These are phyloP conservation scores for Trachelipus rathkii DNA, from an alignment of 1,140 invertebrate genomes.

Conservation along the genomic window DNA sequence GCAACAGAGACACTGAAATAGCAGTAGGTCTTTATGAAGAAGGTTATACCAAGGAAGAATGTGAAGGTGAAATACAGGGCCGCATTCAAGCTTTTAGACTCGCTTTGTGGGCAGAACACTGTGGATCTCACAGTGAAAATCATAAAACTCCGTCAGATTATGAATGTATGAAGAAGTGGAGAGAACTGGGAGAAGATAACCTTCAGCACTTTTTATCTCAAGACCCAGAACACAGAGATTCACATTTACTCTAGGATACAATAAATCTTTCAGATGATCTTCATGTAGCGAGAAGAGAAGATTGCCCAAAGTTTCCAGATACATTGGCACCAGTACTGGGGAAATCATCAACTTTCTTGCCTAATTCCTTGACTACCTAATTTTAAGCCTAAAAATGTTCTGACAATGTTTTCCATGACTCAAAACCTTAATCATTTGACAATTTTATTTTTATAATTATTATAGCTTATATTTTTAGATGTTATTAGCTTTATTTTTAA, in stretches of 20 bases:
- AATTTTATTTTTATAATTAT: too few relatives aligned
- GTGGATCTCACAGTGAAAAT: conserved; percentile 38
- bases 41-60: conserved; percentile 40
- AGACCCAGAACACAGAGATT: conserved; percentile 43
- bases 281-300: conserved; percentile 38
- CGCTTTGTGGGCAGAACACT: conserved; percentile 46
- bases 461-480: too few relatives aligned
- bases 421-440: too few relatives aligned
- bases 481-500: too few relatives aligned
- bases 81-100: conserved; percentile 42
- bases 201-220: conserved; percentile 40
- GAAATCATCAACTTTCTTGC: conserved; percentile 40
- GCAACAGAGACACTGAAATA: conserved; percentile 57
- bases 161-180: conserved; percentile 43
- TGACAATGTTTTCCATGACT: background rate
- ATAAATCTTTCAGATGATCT: conserved; percentile 34
- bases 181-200: conserved; percentile 33
- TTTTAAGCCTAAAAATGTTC: background rate
- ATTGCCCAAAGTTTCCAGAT: conserved; percentile 44
- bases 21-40: conserved; percentile 47
- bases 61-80: conserved; percentile 39
- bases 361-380: conserved; percentile 43
- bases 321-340: conserved; percentile 41
- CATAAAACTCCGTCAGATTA: conserved; percentile 34
- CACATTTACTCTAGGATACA: conserved; percentile 45